Percentiles rank a stretch among this genome's conserved stretches.
phyloP scores from a whole-genome alignment of 2,113 vertebrate genomes.

The Hemiscyllium ocellatum region DNA sequence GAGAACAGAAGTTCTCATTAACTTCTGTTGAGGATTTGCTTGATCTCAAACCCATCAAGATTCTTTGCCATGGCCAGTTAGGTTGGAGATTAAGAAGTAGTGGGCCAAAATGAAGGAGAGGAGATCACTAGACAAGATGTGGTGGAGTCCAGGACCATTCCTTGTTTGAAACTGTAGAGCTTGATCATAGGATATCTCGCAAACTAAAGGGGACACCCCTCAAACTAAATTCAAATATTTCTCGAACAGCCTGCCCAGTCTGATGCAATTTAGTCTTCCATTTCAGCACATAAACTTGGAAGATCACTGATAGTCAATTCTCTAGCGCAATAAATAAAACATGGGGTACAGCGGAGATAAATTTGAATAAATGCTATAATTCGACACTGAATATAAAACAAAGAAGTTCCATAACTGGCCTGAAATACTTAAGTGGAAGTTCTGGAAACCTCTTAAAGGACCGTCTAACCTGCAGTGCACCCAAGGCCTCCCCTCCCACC shows the following conservation, averaged over 20 bases:
- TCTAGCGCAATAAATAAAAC: neutral
- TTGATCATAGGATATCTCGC: neutral
- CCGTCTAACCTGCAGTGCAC: neutral
- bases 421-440: neutral
- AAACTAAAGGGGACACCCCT: too few relatives aligned
- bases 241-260: neutral
- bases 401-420: neutral
- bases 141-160: neutral
- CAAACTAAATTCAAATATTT: too few relatives aligned
- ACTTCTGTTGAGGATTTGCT: neutral
- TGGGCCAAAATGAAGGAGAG: neutral
- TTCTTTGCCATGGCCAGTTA: neutral
- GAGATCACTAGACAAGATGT: neutral
- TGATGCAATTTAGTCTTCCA: neutral
- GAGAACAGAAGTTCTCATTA: neutral
- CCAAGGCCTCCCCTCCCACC: neutral
- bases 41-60: neutral
- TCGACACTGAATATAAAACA: neutral
- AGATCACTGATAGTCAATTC: neutral
- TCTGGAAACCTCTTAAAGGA: neutral
- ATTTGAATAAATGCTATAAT: neutral
- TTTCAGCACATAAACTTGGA: neutral
- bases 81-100: too few relatives aligned
- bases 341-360: neutral
- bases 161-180: neutral